Percentiles rank a stretch among this genome's conserved stretches.
These are phyloP conservation scores for Sebastes ruberrimus DNA, from an alignment of 2,797 vertebrate genomes.

Conservation along the genomic window DNA sequence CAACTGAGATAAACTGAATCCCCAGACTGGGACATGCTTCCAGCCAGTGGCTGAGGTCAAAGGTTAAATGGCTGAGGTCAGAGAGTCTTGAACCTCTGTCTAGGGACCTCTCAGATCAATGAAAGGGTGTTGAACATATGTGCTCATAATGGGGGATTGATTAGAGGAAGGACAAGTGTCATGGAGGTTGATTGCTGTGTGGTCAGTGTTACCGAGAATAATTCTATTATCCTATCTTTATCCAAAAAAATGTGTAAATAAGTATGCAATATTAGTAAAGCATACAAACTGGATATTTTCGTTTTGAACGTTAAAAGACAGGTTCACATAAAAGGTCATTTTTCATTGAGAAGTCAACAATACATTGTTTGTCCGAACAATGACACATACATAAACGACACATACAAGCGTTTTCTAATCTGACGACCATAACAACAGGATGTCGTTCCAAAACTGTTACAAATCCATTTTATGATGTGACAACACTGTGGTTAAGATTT, in stretches of 20 bases:
- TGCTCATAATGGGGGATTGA: conserved; percentile 48
- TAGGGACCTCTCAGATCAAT: conserved; percentile 68
- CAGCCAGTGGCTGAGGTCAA: conserved; percentile 79
- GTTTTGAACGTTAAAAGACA: background rate
- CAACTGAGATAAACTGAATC: conserved; percentile 80
- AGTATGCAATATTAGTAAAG: background rate
- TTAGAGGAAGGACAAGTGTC: conserved; percentile 50
- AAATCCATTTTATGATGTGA: background rate
- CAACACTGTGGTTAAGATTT: background rate
- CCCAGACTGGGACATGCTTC: conserved; percentile 81
- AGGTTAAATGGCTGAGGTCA: conserved; percentile 89
- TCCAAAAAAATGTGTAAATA: background rate
- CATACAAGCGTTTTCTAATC: background rate
- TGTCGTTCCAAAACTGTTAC: background rate
- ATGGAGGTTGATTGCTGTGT: conserved; percentile 28
- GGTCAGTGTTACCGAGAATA: background rate
- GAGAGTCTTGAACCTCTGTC: conserved; percentile 61
- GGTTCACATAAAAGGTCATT: background rate
- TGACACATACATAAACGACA: too few relatives aligned
- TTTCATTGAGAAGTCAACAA: background rate
- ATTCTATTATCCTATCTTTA: background rate
- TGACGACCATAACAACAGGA: background rate
- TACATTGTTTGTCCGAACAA: background rate
- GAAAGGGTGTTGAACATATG: conserved; percentile 67
- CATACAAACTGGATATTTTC: background rate